A percentile compares a stretch with the other conserved stretches of the same genome.
phyloP scores from a whole-genome alignment of 2,888 invertebrate species.

The Azorinus chamasolen region DNA sequence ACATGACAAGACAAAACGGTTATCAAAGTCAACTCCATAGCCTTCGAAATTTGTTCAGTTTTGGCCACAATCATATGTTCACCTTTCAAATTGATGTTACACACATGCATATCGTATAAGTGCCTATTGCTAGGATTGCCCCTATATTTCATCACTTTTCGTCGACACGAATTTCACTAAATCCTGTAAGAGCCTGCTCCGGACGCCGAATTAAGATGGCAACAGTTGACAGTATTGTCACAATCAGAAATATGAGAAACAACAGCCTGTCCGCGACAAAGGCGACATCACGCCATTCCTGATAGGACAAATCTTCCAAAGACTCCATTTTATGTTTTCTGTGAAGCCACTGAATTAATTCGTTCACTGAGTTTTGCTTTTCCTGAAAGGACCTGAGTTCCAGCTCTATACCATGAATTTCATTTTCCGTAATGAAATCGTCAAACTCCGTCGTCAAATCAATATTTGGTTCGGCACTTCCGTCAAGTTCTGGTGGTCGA shows the following conservation, averaged over 20 bases:
- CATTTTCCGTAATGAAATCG: constrained; percentile 25
- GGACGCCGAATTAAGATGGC: constrained; percentile 77
- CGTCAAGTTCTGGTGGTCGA: constrained; percentile 35
- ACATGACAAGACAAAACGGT: too few relatives aligned
- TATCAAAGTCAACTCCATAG: too few relatives aligned
- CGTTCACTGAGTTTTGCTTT: constrained; percentile 67
- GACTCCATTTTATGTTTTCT: constrained; percentile 71
- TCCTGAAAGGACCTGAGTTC: constrained; percentile 49
- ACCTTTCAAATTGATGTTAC: too few relatives aligned
- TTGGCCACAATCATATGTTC: too few relatives aligned
- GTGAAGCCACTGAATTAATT: constrained; percentile 72
- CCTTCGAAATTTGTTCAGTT: too few relatives aligned
- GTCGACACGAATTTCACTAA: constrained; percentile 35
- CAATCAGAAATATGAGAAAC: constrained; percentile 75
- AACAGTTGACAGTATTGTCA: constrained; percentile 74
- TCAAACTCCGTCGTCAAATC: constrained; percentile 26
- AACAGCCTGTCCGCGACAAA: constrained; percentile 78
- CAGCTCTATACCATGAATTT: constrained; percentile 32
- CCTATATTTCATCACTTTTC: not conserved
- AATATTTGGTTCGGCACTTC: constrained; percentile 13
- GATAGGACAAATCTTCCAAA: constrained; percentile 71
- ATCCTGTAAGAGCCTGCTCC: constrained; percentile 59
- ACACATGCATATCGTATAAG: too few relatives aligned
- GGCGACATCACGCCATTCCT: constrained; percentile 81
- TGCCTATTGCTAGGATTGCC: too few relatives aligned